phyloP scores from a whole-genome alignment of 2,113 vertebrate genomes.

The Ceratotherium simum region DNA sequence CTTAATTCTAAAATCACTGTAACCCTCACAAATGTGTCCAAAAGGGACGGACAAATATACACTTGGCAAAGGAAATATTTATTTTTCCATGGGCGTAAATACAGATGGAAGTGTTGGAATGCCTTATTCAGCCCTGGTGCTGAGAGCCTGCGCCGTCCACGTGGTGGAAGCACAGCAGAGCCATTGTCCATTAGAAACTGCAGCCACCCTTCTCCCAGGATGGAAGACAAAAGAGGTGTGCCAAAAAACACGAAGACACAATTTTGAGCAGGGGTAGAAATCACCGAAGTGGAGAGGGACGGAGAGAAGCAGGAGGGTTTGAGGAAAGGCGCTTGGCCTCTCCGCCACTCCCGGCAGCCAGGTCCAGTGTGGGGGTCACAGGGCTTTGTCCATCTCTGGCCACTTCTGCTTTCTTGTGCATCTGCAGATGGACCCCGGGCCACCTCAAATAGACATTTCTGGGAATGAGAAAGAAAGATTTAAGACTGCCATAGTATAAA shows the following conservation, averaged over 20 bases:
- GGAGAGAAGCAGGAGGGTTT: fast-evolving
- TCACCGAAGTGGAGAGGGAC: fast-evolving
- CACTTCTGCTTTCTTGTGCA: fast-evolving
- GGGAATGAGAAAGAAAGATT: background rate
- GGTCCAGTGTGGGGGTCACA: fast-evolving
- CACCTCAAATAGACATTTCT: too few species aligned
- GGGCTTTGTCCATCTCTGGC: fast-evolving
- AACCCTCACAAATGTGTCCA: too few species aligned
- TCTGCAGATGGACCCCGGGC: background rate
- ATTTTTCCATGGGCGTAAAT: fast-evolving
- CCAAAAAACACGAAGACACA: background rate
- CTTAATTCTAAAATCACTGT: background rate
- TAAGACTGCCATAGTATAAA: background rate
- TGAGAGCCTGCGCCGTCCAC: fast-evolving
- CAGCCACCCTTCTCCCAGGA: background rate
- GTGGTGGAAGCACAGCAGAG: fast-evolving
- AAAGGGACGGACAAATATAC: fast-evolving
- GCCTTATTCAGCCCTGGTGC: fast-evolving
- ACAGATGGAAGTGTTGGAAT: fast-evolving
- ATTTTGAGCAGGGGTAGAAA: fast-evolving
- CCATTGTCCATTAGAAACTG: fast-evolving
- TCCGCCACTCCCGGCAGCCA: fast-evolving
- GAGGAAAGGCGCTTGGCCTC: too few species aligned
- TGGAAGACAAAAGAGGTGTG: fast-evolving
- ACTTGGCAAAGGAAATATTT: fast-evolving